Base-by-base conservation (phyloP, 2,888 invertebrate species). In the Acrobasis repandana region DNA sequence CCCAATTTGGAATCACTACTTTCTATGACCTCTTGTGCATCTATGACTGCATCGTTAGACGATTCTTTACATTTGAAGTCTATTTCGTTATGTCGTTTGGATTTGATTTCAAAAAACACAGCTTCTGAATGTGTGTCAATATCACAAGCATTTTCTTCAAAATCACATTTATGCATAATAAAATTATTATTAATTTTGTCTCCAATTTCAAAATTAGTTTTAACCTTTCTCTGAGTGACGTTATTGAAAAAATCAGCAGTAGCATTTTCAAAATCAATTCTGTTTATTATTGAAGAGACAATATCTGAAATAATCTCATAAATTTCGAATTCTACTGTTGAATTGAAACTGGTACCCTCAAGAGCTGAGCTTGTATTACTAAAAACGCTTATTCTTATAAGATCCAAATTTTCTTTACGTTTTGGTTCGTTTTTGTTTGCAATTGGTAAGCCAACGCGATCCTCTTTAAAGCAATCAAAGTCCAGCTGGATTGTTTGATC, bases 241-340 rank as follows among this genome's bases (percentile, higher is more conserved):
- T 62, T 52, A 16, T 62, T 56, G 9, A 62, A 62, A 28, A 65
- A 63, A 28, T 61, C 14, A 15, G 56, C 36, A 9, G 56, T 9
- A 56, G 33, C 54, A 10, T 43, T 61, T 15, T 73, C 67, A 61
- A 70, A 68, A 59, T 85, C 76, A 47, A 90, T 78, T 65, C 68
- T 79, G 52, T 78, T 80, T 1, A 90, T 63, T 38, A 92, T 69
- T 11, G 65, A 47, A 2, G 73, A 68, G 9, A 92, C 63, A 6
- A 91, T 65, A 56, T 91, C 90, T 0, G 84, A 68, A 9, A 90
- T 77, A 0, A 74, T 63, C 77, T 92, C 92, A 43, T 83, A 79
- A 68, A 86, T 89, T 64, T 92, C 92, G 64, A 92, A 92, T 69
- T 92, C 92, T 5, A 68, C 79, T 1, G 86, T 89, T 0, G 92